Evolutionary conservation across 1,140 invertebrate species (phyloP), one percentile per base, ranked within the genome.

Genomic region (Dufourea novaeangliae): DNA sequence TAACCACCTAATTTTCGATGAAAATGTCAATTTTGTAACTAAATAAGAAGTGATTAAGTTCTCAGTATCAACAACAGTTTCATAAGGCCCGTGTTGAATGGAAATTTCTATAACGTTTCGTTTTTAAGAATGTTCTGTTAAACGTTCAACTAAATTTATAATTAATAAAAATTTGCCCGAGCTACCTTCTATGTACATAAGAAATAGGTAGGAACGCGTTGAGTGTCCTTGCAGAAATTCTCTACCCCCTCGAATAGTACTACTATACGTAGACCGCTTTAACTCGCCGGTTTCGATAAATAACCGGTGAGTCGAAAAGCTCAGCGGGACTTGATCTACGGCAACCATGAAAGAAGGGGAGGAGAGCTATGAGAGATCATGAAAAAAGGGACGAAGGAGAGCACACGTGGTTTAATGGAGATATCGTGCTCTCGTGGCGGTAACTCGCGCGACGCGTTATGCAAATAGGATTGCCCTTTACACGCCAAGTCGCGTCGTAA

Each of bases 391-490:
- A 64, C 14, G 71, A 77, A 27, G 12, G 34, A 2, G 41, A 69
- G 44, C 64, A 52, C 63, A 69, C 79, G 20, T 27, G 25, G 72
- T 86, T 88, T 91, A 91, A 91, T 91, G 87, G 84, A 89, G 88
- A 88, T 91, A 88, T 90, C 87, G 79, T 66, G 85, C 85, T 77
- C 82, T 83, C 83, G 74, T 78, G 76, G 69, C 57, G 72, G 73
- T 86, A 84, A 87, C 62, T 59, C 74, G 82, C 76, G 86, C 83
- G 84, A 87, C 80, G 84, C 88, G 77, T 87, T 91, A 91, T 92
- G 90, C 88, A 90, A 92, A 92, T 92, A 88, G 80, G 85, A 87
- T 88, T 87, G 84, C 85, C 86, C 84, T 88, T 89, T 88, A 88
- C 87, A 87, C 84, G 86, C 84, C 83, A 79, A 73, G 66, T 78